Evolutionary conservation across 1,140 invertebrate species (phyloP), one percentile per base, ranked within the genome.

Genomic region (Eciton burchellii): DNA sequence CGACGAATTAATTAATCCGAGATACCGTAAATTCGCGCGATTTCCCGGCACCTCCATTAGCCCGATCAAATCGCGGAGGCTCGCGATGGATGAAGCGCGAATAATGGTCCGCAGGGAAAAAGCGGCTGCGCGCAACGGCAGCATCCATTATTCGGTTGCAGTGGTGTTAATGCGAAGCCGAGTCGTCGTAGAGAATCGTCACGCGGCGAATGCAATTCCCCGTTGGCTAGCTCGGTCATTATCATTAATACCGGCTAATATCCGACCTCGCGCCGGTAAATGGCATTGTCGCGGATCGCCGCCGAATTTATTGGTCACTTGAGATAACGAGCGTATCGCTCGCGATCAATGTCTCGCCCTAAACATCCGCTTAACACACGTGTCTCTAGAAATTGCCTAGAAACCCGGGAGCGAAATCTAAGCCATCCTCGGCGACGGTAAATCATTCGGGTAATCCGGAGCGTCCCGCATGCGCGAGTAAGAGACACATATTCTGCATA

Each of bases 221-320:
- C 43, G 9, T 57, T n/a, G 77, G 9, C 35, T 43, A 66, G 12
- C 52, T 84, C 62, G 35, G 41, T 35, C 2, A n/a, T n/a, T 87
- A 60, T 81, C 85, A 68, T 89, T 88, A 86, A 89, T 90, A 86
- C 72, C 59, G 82, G 81, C 81, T 86, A 88, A 88, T n/a, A n/a
- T 89, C 79, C 85, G 89, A 90, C 84, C 85, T 90, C 74, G 66
- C 76, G 71, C 66, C 84, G n/a, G 82, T 90, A 89, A 90, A 90
- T 81, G 87, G 88, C 86, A 85, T 90, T 72, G 60, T 1, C 29
- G 35, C 24, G 59, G 12, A 47, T 54, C 21, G 12, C 21, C 8
- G 52, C 24, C 57, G 66, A 87, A 86, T 86, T 86, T 86, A 83
- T 86, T 76, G 73, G 63, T 54, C 54, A 60, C 41, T 82, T n/a